phyloP scores from a whole-genome alignment of 1,140 invertebrate species.

The Idris sp. region DNA sequence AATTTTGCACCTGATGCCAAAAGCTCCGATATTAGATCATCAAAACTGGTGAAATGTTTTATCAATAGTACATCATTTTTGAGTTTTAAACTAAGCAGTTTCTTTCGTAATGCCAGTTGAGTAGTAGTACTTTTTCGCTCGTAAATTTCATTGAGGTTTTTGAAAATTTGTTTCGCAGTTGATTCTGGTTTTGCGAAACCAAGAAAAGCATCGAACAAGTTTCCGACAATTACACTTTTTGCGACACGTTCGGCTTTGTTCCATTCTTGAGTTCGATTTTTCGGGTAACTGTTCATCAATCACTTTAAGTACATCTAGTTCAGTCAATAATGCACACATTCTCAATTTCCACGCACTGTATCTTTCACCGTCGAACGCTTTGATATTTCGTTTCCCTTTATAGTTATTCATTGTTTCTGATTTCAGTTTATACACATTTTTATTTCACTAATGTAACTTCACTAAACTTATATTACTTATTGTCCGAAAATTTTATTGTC shows the following conservation, averaged over 20 bases:
- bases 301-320: constrained; percentile 23
- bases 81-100: not conserved
- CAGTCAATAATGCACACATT: constrained; percentile 22
- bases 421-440: too few relatives aligned
- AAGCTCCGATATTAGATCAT: constrained; percentile 71
- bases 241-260: not conserved
- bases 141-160: constrained; percentile 23
- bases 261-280: too few relatives aligned
- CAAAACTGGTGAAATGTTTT: constrained; percentile 71
- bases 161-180: too few relatives aligned
- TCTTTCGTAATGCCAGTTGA: not conserved
- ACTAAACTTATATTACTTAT: too few relatives aligned
- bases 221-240: too few relatives aligned
- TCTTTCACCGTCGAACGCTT: constrained; percentile 42
- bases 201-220: too few relatives aligned
- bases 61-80: constrained; percentile 63
- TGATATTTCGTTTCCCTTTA: constrained; percentile 41
- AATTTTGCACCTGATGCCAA: constrained; percentile 70
- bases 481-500: too few relatives aligned
- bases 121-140: constrained; percentile 6
- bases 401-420: too few relatives aligned
- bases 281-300: too few relatives aligned
- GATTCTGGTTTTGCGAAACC: too few relatives aligned
- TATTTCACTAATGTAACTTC: too few relatives aligned
- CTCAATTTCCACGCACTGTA: constrained; percentile 54